Conservation (phyloP, 2,113 vertebrate genomes). For the Carollia perspicillata region DNA sequence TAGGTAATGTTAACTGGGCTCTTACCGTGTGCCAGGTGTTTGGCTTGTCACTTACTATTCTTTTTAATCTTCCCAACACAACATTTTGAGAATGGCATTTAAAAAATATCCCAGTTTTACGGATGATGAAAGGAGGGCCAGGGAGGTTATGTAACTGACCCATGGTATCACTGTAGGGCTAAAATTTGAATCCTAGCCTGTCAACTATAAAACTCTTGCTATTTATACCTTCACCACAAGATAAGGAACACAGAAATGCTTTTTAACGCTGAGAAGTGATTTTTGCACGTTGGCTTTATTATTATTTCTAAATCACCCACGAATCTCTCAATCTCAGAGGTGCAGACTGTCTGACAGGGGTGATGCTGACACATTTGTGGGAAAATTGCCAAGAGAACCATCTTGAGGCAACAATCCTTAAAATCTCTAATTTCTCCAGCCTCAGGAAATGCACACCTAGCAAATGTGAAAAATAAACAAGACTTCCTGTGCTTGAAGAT, state of each 20-base stretch:
- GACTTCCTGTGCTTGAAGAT: background rate
- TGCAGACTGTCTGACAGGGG: background rate
- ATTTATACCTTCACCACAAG: background rate
- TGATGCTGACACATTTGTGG: background rate
- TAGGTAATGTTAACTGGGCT: background rate
- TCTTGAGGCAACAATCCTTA: background rate
- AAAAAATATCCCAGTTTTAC: background rate
- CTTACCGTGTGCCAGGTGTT: rapidly evolving
- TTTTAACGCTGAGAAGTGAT: background rate
- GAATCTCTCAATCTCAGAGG: background rate
- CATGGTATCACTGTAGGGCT: background rate
- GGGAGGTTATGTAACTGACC: background rate
- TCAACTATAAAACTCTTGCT: background rate
- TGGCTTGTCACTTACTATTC: background rate
- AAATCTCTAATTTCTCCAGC: background rate
- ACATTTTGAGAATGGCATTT: background rate
- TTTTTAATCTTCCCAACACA: background rate
- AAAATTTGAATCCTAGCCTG: background rate
- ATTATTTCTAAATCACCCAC: background rate
- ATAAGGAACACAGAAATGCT: background rate
- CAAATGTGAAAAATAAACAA: background rate
- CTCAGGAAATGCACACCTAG: background rate
- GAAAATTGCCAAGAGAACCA: background rate
- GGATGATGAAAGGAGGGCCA: background rate
- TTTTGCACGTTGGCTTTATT: background rate